These are phyloP conservation scores for Rhinolophus sinicus DNA, from an alignment of 2,113 vertebrate genomes.

Conservation along the genomic window DNA sequence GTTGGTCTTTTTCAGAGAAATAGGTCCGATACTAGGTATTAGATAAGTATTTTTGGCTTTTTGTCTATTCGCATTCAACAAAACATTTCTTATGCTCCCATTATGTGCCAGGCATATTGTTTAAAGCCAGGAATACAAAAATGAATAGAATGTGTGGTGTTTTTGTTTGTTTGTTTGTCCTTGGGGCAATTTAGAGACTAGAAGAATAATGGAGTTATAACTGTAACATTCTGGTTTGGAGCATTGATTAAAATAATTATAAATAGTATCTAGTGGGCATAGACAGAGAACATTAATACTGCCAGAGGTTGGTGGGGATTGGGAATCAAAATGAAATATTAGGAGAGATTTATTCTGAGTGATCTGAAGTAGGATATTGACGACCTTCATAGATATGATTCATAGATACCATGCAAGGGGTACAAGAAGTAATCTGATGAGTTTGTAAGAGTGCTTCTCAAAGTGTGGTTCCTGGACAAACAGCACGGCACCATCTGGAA, in stretches of 20 bases:
- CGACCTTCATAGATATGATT: not conserved
- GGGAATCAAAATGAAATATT: not conserved
- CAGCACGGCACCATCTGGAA: not conserved
- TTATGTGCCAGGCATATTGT: not conserved
- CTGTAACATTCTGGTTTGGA: not conserved
- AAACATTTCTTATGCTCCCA: not conserved
- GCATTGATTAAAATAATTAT: not conserved
- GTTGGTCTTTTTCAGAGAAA: slow-evolving; percentile 22
- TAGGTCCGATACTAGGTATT: not conserved
- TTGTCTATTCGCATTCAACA: not conserved
- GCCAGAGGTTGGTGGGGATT: not conserved
- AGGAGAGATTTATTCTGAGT: not conserved
- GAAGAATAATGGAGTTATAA: not conserved
- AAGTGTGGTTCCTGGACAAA: not conserved
- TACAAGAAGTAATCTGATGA: not conserved
- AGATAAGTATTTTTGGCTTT: not conserved
- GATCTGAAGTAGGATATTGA: not conserved
- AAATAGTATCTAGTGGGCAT: not conserved
- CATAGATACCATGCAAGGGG: not conserved
- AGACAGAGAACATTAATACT: not conserved
- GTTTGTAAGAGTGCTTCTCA: not conserved
- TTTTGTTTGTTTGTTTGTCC: not conserved
- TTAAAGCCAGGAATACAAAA: not conserved
- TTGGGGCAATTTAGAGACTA: not conserved
- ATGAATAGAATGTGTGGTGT: not conserved